A percentile compares a stretch with the other conserved stretches of the same genome.
Evolutionary conservation across 2,113 vertebrate species (phyloP).

Genomic region (Varanus komodoensis): DNA sequence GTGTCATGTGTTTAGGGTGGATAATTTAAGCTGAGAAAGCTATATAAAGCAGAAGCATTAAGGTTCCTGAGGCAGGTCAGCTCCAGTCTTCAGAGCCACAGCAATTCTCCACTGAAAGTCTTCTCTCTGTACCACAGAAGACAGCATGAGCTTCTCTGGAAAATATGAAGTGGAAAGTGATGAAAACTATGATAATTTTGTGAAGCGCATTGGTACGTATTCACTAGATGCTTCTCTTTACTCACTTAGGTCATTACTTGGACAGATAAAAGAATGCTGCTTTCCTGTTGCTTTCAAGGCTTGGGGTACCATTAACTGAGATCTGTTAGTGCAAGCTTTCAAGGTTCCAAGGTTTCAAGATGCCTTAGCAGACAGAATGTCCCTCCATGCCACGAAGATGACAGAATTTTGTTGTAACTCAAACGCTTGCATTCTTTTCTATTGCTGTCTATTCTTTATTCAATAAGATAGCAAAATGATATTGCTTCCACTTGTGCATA

Average conservation of each 20-base stretch:
- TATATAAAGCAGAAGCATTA: conserved; percentile 58
- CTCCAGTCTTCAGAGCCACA: conserved; percentile 24
- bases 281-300: background rate
- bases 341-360: background rate
- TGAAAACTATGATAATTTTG: conserved; percentile 85
- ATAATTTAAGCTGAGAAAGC: conserved; percentile 35
- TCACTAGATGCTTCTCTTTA: background rate
- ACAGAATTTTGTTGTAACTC: background rate
- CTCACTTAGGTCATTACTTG: background rate
- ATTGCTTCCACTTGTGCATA: background rate
- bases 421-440: background rate
- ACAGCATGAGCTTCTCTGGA: conserved; percentile 83
- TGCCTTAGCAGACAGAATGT: background rate
- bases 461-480: background rate
- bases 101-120: background rate
- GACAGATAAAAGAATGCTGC: background rate
- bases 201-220: conserved; percentile 75
- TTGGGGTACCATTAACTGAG: background rate
- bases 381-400: background rate
- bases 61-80: background rate
- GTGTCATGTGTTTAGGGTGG: conserved; percentile 14
- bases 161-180: conserved; percentile 85
- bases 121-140: background rate
- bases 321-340: background rate
- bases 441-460: background rate